Conservation (phyloP, 2,797 vertebrate species). For the Acridotheres tristis region DNA sequence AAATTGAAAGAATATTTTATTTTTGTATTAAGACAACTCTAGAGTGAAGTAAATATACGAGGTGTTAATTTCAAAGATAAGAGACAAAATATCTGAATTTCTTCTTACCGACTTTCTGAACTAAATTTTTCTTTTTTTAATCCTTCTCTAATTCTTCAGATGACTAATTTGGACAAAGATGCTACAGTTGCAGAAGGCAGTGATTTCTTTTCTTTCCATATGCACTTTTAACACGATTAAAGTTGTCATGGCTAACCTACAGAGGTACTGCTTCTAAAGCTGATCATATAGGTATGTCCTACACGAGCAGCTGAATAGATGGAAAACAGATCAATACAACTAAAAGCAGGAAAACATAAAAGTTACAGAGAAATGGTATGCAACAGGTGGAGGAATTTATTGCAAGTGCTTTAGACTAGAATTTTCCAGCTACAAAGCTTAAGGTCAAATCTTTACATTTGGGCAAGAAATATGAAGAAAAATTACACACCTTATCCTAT, state of each 20-base stretch:
- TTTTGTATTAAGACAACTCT: neutral
- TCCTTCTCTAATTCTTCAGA: neutral
- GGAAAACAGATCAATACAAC: neutral
- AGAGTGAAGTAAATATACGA: neutral
- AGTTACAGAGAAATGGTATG: neutral
- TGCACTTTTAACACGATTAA: neutral
- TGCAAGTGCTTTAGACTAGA: neutral
- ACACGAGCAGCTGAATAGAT: neutral
- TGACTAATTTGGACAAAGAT: neutral
- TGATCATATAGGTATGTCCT: neutral
- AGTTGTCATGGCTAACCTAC: neutral
- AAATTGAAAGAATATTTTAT: neutral
- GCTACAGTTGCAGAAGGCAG: neutral
- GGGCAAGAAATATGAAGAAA: neutral
- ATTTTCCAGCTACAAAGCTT: neutral
- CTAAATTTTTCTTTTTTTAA: neutral
- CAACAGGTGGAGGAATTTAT: neutral
- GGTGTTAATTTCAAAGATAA: neutral
- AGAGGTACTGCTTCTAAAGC: neutral
- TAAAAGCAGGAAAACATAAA: neutral
- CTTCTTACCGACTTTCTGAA: neutral
- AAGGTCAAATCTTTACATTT: neutral
- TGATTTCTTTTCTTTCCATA: neutral
- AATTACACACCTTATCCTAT: rapidly evolving
- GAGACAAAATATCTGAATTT: neutral